Base-by-base conservation (phyloP, 2,888 invertebrate species). In the Phoenoteleia sp. region DNA sequence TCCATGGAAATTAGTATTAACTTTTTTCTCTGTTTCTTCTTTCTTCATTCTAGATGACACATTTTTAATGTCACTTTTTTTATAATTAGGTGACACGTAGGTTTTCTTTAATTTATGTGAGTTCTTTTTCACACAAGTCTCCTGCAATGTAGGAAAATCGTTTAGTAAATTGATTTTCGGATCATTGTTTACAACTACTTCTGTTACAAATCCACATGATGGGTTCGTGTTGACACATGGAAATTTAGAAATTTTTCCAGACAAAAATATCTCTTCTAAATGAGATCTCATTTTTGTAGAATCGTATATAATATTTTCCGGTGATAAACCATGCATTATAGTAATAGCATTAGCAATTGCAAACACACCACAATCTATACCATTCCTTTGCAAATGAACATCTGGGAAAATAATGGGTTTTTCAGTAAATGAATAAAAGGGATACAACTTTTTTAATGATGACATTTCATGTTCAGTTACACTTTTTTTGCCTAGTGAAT, bases 241-340 rank as follows among this genome's bases (percentile, higher is more conserved):
- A 42, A 62, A 62, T 25, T 25, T 25, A 62, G 62, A 42, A 19
- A 42, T 62, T n/a, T 42, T 11, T 15, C 5, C 27, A 1, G 1
- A 1, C 7, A 27, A 3, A 36, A 66, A 49, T 11, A 66, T 66
- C 2, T 11, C 39, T 39, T 47, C 11, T 49, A 60, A 67, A 69
- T 77, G 58, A 39, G 36, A 25, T 36, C 84, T 88, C 25, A 87
- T 80, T 71, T 90, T 88, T 17, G 72, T 25, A 15, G 19, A 17
- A 60, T 69, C 27, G 60, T 77, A 69, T n/a, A 23, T 15, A 15
- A 77, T 39, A 45, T 67, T 67, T 52, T 77, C 77, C 15, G 67
- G 69, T 13, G 11, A 21, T 0, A 69, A 39, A 0, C 29, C 42
- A 89, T 77, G 47, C 4, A 58, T 0, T 23, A 75, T 60, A 21